Conservation (phyloP, 2,113 vertebrate genomes). For the Otus sunia region DNA sequence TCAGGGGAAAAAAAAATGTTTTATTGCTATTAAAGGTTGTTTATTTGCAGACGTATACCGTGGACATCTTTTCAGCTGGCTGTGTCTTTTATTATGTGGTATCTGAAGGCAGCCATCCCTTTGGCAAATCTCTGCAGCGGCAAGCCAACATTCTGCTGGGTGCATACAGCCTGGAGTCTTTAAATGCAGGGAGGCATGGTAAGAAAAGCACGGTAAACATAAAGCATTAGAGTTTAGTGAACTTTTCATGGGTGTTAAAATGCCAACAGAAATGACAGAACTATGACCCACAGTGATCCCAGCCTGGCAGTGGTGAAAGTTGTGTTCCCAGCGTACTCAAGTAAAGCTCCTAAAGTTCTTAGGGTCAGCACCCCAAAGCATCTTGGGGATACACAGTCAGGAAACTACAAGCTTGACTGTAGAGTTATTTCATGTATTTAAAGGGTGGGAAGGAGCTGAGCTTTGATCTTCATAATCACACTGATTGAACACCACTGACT, state of each 20-base stretch:
- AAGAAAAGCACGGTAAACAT: background rate
- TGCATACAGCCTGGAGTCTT: slow-evolving; percentile 82
- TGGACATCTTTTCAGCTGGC: slow-evolving; percentile 97
- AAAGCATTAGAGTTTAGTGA: background rate
- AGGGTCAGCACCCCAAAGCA: background rate
- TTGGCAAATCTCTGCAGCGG: slow-evolving; percentile 94
- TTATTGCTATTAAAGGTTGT: background rate
- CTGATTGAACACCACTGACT: too few relatives aligned
- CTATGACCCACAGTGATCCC: background rate
- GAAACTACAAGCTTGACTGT: background rate
- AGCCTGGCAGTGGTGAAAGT: background rate
- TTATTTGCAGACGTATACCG: slow-evolving; percentile 87
- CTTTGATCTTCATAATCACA: background rate
- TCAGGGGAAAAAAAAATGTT: too few relatives aligned
- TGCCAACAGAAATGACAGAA: background rate
- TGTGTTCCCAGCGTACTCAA: background rate
- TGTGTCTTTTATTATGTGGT: slow-evolving; percentile 97
- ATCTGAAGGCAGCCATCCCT: slow-evolving; percentile 91
- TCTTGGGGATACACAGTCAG: background rate
- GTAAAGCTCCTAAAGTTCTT: background rate
- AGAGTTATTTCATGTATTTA: background rate
- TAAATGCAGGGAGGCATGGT: slow-evolving; percentile 86
- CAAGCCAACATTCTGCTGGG: slow-evolving; percentile 96
- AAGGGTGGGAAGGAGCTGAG: background rate
- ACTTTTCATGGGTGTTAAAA: accelerated